These are phyloP conservation scores for Pycnonotus jocosus DNA, from an alignment of 2,113 vertebrate genomes.

Conservation along the genomic window DNA sequence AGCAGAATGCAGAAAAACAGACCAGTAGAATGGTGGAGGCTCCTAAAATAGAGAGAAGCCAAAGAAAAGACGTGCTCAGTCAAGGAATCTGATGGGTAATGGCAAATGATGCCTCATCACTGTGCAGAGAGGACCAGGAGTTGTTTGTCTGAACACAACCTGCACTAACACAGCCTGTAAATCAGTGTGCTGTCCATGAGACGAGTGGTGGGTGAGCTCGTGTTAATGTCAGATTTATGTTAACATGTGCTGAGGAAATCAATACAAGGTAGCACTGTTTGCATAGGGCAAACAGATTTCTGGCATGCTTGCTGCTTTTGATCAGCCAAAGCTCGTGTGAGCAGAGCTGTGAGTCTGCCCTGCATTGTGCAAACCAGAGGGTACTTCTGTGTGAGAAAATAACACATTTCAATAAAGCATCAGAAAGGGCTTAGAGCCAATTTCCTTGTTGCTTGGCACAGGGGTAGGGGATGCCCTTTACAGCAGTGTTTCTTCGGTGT, in stretches of 20 bases:
- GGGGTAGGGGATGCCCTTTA: background rate
- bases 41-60: background rate
- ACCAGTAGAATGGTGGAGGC: background rate
- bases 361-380: background rate
- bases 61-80: background rate
- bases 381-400: background rate
- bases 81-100: background rate
- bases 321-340: background rate
- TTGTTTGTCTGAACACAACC: background rate
- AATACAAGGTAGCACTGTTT: slow-evolving; percentile 17
- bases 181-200: background rate
- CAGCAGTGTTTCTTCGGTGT: background rate
- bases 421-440: background rate
- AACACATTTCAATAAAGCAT: background rate
- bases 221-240: slow-evolving; percentile 16
- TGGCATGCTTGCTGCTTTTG: slow-evolving; percentile 6
- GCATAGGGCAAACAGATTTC: slow-evolving; percentile 27
- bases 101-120: background rate
- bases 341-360: background rate
- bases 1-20: background rate
- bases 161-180: background rate
- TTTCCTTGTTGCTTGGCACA: background rate
- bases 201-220: background rate
- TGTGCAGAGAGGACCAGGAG: background rate
- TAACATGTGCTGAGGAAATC: background rate